Conservation (phyloP, 1,140 invertebrate genomes). For the Leptopilina clavipes region DNA sequence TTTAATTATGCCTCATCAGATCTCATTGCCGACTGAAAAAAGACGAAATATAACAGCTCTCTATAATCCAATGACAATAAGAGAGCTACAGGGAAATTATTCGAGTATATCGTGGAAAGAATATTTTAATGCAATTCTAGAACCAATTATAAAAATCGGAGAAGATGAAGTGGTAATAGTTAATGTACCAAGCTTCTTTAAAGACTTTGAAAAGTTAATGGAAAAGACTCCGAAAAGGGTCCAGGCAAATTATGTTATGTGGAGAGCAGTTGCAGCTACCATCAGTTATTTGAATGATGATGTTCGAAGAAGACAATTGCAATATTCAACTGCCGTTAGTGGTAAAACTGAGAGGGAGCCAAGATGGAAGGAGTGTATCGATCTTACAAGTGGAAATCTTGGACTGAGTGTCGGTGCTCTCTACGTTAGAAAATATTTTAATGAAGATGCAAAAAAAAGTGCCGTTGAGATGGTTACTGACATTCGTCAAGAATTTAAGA, state of each 20-base stretch:
- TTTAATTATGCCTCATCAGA: slow-evolving; percentile 77
- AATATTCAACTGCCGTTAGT: slow-evolving; percentile 83
- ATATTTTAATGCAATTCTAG: slow-evolving; percentile 87
- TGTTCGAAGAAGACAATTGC: slow-evolving; percentile 81
- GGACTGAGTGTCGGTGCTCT: slow-evolving; percentile 80
- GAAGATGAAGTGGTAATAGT: slow-evolving; percentile 87
- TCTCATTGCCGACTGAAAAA: slow-evolving; percentile 92
- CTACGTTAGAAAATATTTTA: slow-evolving; percentile 77
- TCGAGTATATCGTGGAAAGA: slow-evolving; percentile 86
- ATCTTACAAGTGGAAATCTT: slow-evolving; percentile 82
- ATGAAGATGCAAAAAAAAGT: slow-evolving; percentile 74
- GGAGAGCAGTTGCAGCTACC: slow-evolving; percentile 84
- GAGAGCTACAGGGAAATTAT: slow-evolving; percentile 83
- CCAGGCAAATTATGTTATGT: slow-evolving; percentile 80
- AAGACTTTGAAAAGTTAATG: slow-evolving; percentile 79
- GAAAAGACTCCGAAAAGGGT: slow-evolving; percentile 77
- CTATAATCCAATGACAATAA: slow-evolving; percentile 92
- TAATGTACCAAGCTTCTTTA: slow-evolving; percentile 85
- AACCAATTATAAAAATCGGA: slow-evolving; percentile 77
- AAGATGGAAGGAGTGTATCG: slow-evolving; percentile 90
- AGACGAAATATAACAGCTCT: slow-evolving; percentile 91
- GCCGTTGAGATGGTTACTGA: slow-evolving; percentile 81
- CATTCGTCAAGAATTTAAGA: slow-evolving; percentile 77
- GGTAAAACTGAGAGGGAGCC: slow-evolving; percentile 79
- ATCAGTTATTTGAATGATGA: slow-evolving; percentile 84